A percentile compares a stretch with the other conserved stretches of the same genome.
Evolutionary conservation across 2,797 vertebrate species (phyloP).

Genomic region (Hydrophis major): DNA sequence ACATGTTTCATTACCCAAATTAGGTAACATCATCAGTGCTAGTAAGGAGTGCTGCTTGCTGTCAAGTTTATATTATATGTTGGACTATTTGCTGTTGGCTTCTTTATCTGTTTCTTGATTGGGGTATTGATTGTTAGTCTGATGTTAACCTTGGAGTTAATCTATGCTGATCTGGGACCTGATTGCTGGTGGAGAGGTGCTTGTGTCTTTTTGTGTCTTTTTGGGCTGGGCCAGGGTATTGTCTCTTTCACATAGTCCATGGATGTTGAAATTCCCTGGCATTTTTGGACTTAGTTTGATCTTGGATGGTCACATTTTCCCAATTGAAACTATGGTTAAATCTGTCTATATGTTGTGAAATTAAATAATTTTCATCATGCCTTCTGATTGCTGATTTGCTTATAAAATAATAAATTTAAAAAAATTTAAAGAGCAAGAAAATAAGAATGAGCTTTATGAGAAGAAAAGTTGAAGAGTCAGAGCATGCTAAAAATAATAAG

Average conservation of each 20-base stretch:
- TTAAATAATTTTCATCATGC: background rate
- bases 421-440: background rate
- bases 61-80: no score
- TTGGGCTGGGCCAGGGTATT: background rate
- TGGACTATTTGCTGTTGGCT: background rate
- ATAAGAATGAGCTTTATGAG: background rate
- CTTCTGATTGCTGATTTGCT: background rate
- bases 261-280: background rate
- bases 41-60: no score
- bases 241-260: background rate
- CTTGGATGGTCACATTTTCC: background rate
- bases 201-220: background rate
- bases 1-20: background rate
- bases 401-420: background rate
- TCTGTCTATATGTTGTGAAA: background rate
- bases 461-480: background rate
- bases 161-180: background rate
- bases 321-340: background rate
- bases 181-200: background rate
- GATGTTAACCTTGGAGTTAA: background rate
- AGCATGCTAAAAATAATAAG: background rate
- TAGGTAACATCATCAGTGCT: background rate
- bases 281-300: background rate
- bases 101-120: background rate
- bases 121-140: background rate